phyloP scores from a whole-genome alignment of 2,113 vertebrate species.

The Cinclus cinclus region DNA sequence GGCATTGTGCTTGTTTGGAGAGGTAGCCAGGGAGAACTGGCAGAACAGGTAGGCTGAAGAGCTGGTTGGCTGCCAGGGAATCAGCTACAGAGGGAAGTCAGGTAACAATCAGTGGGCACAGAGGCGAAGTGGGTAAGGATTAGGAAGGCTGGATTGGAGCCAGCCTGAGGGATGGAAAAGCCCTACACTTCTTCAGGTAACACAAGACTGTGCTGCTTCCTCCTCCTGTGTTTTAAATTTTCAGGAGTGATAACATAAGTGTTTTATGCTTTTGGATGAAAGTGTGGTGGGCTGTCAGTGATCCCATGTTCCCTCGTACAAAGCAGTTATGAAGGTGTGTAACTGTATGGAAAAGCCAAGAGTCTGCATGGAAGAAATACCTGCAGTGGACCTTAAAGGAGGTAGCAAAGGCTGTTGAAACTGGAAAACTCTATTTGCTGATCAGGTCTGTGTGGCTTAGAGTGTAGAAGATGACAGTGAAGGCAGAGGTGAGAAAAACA shows the following conservation, averaged over 20 bases:
- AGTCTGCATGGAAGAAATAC: not conserved
- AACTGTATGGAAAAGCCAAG: not conserved
- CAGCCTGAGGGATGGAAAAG: not conserved
- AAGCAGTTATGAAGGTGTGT: not conserved
- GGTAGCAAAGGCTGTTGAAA: not conserved
- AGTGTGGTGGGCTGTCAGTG: not conserved
- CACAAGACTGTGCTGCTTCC: not conserved
- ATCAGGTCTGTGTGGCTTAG: not conserved
- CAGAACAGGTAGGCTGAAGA: not conserved
- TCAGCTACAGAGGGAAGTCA: not conserved
- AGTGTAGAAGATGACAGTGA: not conserved
- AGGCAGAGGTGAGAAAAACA: not conserved
- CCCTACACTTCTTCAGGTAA: not conserved
- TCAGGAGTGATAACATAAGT: not conserved
- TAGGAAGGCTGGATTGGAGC: not conserved
- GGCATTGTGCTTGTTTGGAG: not conserved
- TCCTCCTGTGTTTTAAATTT: not conserved
- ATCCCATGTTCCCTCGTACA: not conserved
- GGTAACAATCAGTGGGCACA: not conserved
- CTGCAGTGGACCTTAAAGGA: not conserved
- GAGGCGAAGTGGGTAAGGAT: not conserved
- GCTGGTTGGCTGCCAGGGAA: not conserved
- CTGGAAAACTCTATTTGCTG: not conserved
- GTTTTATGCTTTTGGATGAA: not conserved
- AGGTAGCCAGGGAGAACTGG: not conserved